A percentile compares a stretch with the other conserved stretches of the same genome.
Evolutionary conservation across 2,797 vertebrate species (phyloP).

Genomic region (Babyrousa celebensis): DNA sequence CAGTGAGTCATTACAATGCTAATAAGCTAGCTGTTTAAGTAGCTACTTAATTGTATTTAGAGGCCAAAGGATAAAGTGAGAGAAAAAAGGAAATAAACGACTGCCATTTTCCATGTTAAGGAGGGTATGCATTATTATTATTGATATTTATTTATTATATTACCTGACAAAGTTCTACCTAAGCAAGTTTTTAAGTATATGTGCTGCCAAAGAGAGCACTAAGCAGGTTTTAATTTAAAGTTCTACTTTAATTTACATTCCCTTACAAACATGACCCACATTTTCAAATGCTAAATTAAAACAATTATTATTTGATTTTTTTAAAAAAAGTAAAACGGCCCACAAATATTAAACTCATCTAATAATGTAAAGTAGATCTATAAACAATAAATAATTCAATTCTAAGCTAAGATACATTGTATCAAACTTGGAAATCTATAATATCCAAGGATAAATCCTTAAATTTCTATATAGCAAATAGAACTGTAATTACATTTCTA

Average conservation of each 20-base stretch:
- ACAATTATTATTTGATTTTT: slow-evolving; percentile 14
- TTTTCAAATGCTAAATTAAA: slow-evolving; percentile 65
- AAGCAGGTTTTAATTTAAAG: not conserved
- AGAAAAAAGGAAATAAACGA: slow-evolving; percentile 34
- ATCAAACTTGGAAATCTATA: slow-evolving; percentile 24
- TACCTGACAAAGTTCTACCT: slow-evolving; percentile 59
- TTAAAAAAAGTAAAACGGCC: slow-evolving; percentile 1
- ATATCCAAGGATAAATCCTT: not conserved
- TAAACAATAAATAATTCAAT: slow-evolving; percentile 44
- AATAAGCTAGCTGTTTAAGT: not conserved
- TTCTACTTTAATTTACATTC: slow-evolving; percentile 58
- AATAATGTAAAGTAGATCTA: slow-evolving; percentile 41
- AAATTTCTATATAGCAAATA: not conserved
- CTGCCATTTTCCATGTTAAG: slow-evolving; percentile 36
- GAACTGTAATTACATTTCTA: slow-evolving; percentile 18
- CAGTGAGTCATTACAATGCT: not conserved
- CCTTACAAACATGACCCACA: slow-evolving; percentile 32
- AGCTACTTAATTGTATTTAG: slow-evolving; percentile 32
- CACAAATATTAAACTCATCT: slow-evolving; percentile 56
- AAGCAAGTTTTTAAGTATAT: not conserved
- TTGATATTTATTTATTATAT: not conserved
- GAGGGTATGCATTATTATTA: not conserved
- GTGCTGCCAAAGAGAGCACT: too few relatives aligned
- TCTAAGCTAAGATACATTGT: not conserved
- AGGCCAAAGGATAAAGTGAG: not conserved